Evolutionary conservation across 2,113 vertebrate species (phyloP).

Genomic region (Gymnocephalus cernua): DNA sequence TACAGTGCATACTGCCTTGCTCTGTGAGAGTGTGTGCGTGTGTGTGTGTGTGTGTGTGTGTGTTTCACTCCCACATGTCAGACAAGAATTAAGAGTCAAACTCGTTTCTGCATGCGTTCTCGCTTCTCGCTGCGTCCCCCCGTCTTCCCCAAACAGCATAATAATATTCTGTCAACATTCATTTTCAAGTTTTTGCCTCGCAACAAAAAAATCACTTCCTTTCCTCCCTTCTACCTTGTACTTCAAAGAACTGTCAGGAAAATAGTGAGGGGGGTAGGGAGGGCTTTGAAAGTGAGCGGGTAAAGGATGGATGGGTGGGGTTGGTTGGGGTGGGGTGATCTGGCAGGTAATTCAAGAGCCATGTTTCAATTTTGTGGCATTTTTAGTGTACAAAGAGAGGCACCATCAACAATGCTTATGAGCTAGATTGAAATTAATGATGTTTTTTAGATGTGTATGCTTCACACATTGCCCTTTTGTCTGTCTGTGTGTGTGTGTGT

Average conservation of each 20-base stretch:
- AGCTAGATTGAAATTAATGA: slow-evolving; percentile 60
- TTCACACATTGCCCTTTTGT: slow-evolving; percentile 22
- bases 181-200: slow-evolving; percentile 57
- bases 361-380: slow-evolving; percentile 49
- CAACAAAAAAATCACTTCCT: slow-evolving; percentile 41
- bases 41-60: slow-evolving; percentile 23
- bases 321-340: slow-evolving; percentile 21
- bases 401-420: slow-evolving; percentile 28
- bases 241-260: slow-evolving; percentile 70
- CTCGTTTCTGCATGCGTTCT: slow-evolving; percentile 3
- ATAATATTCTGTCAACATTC: slow-evolving; percentile 63
- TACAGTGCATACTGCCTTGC: slow-evolving; percentile 45
- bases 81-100: slow-evolving; percentile 52
- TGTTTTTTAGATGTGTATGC: slow-evolving; percentile 24
- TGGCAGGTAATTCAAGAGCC: slow-evolving; percentile 42
- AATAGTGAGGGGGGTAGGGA: not conserved
- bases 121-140: not conserved
- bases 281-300: slow-evolving; percentile 21
- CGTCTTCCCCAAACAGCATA: slow-evolving; percentile 11
- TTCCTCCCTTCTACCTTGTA: slow-evolving; percentile 22
- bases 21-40: slow-evolving; percentile 3
- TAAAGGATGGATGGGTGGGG: slow-evolving; percentile 20
- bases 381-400: slow-evolving; percentile 11
- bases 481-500: slow-evolving; percentile 24
- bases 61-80: slow-evolving; percentile 33